Percentiles rank a stretch among this genome's conserved stretches.
Evolutionary conservation across 2,888 invertebrate genomes (phyloP).

Genomic region (Steinernema carpocapsae): DNA sequence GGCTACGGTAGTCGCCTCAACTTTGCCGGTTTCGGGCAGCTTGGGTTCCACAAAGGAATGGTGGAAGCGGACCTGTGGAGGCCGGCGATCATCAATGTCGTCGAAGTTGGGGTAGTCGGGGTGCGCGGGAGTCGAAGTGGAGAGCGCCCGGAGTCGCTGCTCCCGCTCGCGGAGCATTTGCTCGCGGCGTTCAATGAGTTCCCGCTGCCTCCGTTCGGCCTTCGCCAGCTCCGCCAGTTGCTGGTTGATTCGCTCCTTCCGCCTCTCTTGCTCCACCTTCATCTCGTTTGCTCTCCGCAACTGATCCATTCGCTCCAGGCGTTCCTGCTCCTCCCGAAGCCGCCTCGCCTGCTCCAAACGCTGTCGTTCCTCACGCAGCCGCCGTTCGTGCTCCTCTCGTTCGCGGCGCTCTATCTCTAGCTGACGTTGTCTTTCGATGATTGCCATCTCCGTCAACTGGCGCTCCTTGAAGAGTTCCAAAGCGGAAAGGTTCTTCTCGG

Average conservation of each 20-base stretch:
- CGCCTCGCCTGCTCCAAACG: constrained; percentile 37
- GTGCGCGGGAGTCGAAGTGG: not conserved
- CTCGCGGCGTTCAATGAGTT: constrained; percentile 39
- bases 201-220: constrained; percentile 48
- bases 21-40: constrained; percentile 1
- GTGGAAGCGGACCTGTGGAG: constrained; percentile 13
- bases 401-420: constrained; percentile 15
- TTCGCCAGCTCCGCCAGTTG: constrained; percentile 46
- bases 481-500: not conserved
- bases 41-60: constrained; percentile 9
- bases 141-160: not conserved
- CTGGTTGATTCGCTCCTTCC: constrained; percentile 39
- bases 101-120: constrained; percentile 32
- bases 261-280: constrained; percentile 10
- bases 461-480: constrained; percentile 21
- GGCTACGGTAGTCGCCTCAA: not conserved
- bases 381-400: constrained; percentile 36
- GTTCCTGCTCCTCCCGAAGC: constrained; percentile 36
- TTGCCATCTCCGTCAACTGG: constrained; percentile 14
- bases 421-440: constrained; percentile 1
- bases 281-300: not conserved
- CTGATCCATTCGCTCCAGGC: not conserved
- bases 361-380: constrained; percentile 36
- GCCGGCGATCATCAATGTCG: not conserved
- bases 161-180: constrained; percentile 2